Evolutionary conservation across 2,888 invertebrate species (phyloP).

Genomic region (Scaptomyza caliginosa): DNA sequence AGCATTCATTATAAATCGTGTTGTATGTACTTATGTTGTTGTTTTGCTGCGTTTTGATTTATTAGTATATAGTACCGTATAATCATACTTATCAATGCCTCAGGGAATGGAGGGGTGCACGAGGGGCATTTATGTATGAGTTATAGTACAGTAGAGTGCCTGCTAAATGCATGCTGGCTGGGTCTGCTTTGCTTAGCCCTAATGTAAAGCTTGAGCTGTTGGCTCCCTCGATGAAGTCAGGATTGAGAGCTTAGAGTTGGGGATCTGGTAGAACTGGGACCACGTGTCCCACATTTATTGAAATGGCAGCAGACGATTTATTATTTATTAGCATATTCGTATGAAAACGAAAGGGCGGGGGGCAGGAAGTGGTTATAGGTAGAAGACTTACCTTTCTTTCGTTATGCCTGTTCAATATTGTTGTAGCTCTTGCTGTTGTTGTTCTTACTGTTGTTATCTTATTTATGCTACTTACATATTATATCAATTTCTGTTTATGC

Average conservation of each 20-base stretch:
- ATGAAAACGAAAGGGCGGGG: slow-evolving; percentile 23
- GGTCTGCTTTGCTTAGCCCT: not conserved
- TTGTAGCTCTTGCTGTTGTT: slow-evolving; percentile 36
- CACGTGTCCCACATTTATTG: slow-evolving; percentile 60
- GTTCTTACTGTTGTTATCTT: slow-evolving; percentile 56
- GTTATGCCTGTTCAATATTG: slow-evolving; percentile 42
- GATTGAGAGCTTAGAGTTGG: not conserved
- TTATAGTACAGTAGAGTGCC: slow-evolving; percentile 7
- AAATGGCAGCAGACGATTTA: slow-evolving; percentile 72
- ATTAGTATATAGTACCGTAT: slow-evolving; percentile 13
- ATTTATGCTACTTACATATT: slow-evolving; percentile 76
- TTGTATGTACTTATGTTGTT: slow-evolving; percentile 13
- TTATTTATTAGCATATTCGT: slow-evolving; percentile 77
- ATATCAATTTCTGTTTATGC: slow-evolving; percentile 73
- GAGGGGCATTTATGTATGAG: not conserved
- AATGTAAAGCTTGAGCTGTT: not conserved
- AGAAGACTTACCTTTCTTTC: slow-evolving; percentile 22
- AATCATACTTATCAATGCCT: slow-evolving; percentile 28
- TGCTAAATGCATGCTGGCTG: slow-evolving; percentile 19
- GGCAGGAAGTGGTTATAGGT: not conserved
- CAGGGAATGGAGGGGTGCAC: not conserved
- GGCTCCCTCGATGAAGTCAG: not conserved
- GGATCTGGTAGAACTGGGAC: slow-evolving; percentile 10
- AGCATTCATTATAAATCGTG: slow-evolving; percentile 29
- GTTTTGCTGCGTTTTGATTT: slow-evolving; percentile 14